phyloP scores from a whole-genome alignment of 2,888 invertebrate species.

The Erebia ligea region DNA sequence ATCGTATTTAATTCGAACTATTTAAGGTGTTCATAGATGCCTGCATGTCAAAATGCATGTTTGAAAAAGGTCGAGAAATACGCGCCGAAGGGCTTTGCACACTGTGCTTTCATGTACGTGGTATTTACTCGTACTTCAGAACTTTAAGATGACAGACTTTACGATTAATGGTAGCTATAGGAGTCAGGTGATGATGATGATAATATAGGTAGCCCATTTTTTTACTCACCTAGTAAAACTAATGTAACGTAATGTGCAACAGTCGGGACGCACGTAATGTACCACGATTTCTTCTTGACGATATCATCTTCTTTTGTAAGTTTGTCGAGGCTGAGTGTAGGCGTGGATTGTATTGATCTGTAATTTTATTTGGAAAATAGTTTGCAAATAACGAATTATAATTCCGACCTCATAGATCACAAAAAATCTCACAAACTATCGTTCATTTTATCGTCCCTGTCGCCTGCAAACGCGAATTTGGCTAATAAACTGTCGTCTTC shows the following conservation, averaged over 20 bases:
- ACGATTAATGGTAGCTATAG: too few relatives aligned
- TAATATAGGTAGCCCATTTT: not conserved
- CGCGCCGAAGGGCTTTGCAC: too few relatives aligned
- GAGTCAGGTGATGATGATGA: too few relatives aligned
- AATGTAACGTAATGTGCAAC: conserved; percentile 48
- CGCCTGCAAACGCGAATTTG: conserved; percentile 48
- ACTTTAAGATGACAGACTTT: too few relatives aligned
- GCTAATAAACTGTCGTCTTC: conserved; percentile 64
- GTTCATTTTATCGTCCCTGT: conserved; percentile 47
- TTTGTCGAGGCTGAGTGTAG: conserved; percentile 39
- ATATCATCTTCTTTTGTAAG: conserved; percentile 40
- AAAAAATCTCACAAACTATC: conserved; percentile 51
- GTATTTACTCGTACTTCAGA: too few relatives aligned
- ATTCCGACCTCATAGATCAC: conserved; percentile 3
- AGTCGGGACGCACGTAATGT: conserved; percentile 34
- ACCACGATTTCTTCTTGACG: conserved; percentile 42
- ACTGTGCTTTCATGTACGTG: too few relatives aligned
- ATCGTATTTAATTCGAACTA: too few relatives aligned
- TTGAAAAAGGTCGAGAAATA: too few relatives aligned
- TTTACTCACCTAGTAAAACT: conserved; percentile 50
- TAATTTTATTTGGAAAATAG: conserved; percentile 28
- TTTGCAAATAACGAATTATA: not conserved
- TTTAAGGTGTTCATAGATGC: too few relatives aligned
- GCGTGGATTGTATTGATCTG: conserved; percentile 38
- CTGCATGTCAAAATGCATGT: too few relatives aligned